These are phyloP conservation scores for Paedocypris sp. DNA, from an alignment of 2,113 vertebrate genomes.

Conservation along the genomic window DNA sequence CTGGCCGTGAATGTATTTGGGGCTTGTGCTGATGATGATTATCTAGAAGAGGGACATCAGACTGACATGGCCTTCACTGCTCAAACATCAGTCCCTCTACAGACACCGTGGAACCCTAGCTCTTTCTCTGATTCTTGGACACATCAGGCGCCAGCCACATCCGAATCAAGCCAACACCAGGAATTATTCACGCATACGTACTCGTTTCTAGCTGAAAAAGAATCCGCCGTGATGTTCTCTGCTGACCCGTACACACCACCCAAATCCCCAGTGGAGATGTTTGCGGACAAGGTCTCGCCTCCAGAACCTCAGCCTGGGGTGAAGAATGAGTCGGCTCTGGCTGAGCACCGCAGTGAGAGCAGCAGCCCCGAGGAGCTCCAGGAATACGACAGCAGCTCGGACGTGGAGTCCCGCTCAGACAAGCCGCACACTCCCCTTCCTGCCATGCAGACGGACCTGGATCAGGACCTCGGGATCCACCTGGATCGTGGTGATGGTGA, in stretches of 20 bases:
- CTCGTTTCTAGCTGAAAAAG: constrained; percentile 35
- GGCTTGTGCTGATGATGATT: constrained; percentile 33
- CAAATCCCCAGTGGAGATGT: constrained; percentile 49
- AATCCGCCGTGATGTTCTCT: constrained; percentile 31
- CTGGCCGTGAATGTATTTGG: constrained; percentile 47
- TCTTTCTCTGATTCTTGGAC: constrained; percentile 55
- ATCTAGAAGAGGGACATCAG: constrained; percentile 50
- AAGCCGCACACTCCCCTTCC: constrained; percentile 60
- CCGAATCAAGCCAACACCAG: constrained; percentile 48
- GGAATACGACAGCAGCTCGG: constrained; percentile 78
- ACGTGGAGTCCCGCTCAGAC: constrained; percentile 68
- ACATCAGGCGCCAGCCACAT: constrained; percentile 46
- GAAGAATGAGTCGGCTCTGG: constrained; percentile 56
- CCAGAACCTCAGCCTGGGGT: constrained; percentile 6
- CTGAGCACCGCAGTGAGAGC: constrained; percentile 73
- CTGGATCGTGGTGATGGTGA: constrained; percentile 63
- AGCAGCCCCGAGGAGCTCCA: constrained; percentile 79
- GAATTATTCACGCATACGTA: constrained; percentile 42
- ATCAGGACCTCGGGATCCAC: constrained; percentile 70
- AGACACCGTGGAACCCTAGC: constrained; percentile 49
- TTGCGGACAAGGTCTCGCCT: constrained; percentile 38
- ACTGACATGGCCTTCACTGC: constrained; percentile 49
- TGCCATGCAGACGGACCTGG: constrained; percentile 53
- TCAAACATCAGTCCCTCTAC: constrained; percentile 33
- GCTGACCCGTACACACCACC: constrained; percentile 48